Conservation (phyloP, 1,140 invertebrate species). For the Leucophenga varia region DNA sequence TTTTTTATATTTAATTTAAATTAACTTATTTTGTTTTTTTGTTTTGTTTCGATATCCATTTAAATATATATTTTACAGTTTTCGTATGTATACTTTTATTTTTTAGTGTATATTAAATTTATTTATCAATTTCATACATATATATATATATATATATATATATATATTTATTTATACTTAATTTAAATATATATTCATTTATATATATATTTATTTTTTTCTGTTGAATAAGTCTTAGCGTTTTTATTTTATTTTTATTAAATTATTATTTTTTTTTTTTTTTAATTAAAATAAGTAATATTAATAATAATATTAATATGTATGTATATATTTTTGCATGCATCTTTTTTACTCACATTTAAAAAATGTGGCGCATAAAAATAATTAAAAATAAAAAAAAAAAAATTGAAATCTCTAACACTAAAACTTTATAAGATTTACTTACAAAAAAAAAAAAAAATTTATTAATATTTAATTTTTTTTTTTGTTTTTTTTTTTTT, state of each 20-base stretch:
- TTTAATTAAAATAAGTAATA: background rate
- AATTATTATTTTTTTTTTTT: background rate
- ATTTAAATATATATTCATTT: constrained; percentile 9
- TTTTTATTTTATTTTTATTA: constrained; percentile 13
- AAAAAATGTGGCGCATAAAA: no score
- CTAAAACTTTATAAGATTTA: background rate
- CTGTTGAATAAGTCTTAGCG: no score
- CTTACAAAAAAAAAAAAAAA: constrained; percentile 1
- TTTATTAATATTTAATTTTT: no score
- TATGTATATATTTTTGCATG: constrained; percentile 1
- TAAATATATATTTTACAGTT: no score
- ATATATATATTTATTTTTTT: constrained; percentile 28
- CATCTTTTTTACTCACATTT: no score
- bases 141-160: constrained; percentile 4
- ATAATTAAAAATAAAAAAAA: no score
- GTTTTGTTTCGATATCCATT: no score
- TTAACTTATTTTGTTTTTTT: no score
- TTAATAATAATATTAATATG: constrained; percentile 17
- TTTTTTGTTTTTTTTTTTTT: no score
- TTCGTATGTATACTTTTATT: no score
- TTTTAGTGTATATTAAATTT: constrained; percentile 15
- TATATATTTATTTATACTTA: constrained; percentile 11
- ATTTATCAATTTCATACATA: constrained; percentile 11
- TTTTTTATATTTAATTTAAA: no score
- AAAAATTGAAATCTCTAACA: no score